phyloP scores from a whole-genome alignment of 2,113 vertebrate genomes.

The Podarcis muralis region DNA sequence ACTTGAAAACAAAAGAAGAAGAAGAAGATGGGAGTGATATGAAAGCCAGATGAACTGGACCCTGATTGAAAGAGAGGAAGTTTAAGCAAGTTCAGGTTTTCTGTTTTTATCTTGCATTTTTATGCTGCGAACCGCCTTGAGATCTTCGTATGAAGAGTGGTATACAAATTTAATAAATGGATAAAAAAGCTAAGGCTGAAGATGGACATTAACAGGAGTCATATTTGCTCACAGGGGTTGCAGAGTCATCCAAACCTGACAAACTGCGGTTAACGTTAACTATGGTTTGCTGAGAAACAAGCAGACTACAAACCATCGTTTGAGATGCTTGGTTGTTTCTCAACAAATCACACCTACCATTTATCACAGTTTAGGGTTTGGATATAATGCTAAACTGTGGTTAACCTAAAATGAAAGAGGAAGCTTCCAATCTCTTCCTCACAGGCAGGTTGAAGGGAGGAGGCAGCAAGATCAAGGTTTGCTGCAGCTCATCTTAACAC shows the following conservation, averaged over 20 bases:
- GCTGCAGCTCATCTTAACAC: neutral
- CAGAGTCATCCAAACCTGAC: neutral
- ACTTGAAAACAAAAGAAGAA: conserved; percentile 47
- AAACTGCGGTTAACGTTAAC: neutral
- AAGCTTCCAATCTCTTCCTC: neutral
- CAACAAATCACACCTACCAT: neutral
- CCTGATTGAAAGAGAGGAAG: neutral
- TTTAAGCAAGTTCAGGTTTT: too few species aligned
- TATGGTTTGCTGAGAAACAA: too few species aligned
- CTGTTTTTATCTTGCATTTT: too few species aligned
- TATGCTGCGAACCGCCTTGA: too few species aligned
- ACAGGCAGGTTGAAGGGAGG: neutral
- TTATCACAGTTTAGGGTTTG: neutral
- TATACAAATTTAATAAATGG: too few species aligned
- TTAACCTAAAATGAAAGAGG: neutral
- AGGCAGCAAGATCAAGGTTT: neutral
- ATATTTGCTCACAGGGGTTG: neutral
- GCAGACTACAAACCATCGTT: too few species aligned
- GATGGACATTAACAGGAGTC: neutral
- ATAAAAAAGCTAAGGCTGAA: neutral
- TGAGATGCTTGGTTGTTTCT: neutral
- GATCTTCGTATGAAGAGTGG: too few species aligned
- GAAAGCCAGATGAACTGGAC: neutral
- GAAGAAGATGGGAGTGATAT: neutral
- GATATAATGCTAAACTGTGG: neutral